These are phyloP conservation scores for Microtus ochrogaster DNA, from an alignment of 2,113 vertebrate genomes.

Conservation along the genomic window DNA sequence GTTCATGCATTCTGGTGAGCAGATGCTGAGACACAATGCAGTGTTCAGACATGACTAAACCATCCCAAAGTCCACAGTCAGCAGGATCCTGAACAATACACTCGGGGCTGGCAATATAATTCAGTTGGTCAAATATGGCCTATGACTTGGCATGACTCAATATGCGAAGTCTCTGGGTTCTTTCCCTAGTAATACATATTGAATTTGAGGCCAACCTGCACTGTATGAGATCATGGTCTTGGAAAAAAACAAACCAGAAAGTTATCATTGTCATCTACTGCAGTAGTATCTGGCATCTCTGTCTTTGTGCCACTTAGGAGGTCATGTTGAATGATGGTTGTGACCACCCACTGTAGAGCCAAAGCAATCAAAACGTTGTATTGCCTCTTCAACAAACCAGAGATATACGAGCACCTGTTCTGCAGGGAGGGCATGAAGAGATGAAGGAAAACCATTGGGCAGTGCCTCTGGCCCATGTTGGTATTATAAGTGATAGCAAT, in stretches of 20 bases:
- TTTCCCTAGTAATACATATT: background rate
- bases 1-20: background rate
- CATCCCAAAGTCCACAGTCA: background rate
- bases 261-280: background rate
- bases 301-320: background rate
- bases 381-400: background rate
- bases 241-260: background rate
- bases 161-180: background rate
- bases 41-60: background rate
- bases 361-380: background rate
- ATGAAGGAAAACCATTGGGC: background rate
- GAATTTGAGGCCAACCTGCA: background rate
- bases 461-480: background rate
- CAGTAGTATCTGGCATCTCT: background rate
- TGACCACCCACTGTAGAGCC: no score
- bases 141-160: background rate
- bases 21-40: background rate
- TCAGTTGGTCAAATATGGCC: background rate
- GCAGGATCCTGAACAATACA: background rate
- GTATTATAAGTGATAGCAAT: background rate
- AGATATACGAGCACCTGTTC: background rate
- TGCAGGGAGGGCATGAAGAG: background rate
- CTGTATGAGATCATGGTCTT: background rate
- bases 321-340: background rate
- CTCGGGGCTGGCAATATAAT: background rate